Evolutionary conservation across 2,113 vertebrate species (phyloP), one percentile per base, ranked within the genome.

Genomic region (Neopipo cinnamomea): DNA sequence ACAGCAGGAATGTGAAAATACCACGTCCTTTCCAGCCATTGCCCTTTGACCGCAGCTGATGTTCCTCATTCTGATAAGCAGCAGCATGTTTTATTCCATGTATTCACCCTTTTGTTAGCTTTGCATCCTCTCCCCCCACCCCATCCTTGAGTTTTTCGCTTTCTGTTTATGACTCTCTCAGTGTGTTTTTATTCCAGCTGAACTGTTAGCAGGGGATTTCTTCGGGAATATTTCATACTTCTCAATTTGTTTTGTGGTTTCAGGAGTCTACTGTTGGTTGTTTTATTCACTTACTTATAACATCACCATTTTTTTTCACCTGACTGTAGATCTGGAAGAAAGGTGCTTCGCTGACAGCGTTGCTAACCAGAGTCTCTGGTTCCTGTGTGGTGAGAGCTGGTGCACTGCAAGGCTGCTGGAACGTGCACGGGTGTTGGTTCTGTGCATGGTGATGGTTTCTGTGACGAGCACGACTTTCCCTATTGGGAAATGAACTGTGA

Each of bases 401-500:
- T 25, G 83, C 61, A 8, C 56, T 49, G 77, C 49, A 46, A 41
- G 58, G 89, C 87, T 76, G 75, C 77, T 7, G 28, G 73, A 44
- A 8, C 18, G 94, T 66, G 80, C 77, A 65, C 76, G 95, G 96
- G 93, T 95, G 94, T 95, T 92, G 89, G 84, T 87, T 82, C 77
- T 72, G 37, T 58, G 81, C 77, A 35, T 76, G 86, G 39, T 71
- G 93, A 78, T 87, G 91, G 77, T 70, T 94, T 93, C 77, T 96
- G 91, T 88, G 94, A 94, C 94, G 95, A 96, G 87, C 85, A 58
- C 53, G 93, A 79, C 95, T 96, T 87, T 96, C 77, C 89, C 93
- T 93, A 23, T 94, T 97, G 96, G 96, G 94, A 96, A 97, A 97
- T 96, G 96, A 96, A 91, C 94, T 96, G 89, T 82, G 95, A 94